Evolutionary conservation across 2,888 invertebrate species (phyloP), one percentile per base, ranked within the genome.

Genomic region (Penaeus monodon): DNA sequence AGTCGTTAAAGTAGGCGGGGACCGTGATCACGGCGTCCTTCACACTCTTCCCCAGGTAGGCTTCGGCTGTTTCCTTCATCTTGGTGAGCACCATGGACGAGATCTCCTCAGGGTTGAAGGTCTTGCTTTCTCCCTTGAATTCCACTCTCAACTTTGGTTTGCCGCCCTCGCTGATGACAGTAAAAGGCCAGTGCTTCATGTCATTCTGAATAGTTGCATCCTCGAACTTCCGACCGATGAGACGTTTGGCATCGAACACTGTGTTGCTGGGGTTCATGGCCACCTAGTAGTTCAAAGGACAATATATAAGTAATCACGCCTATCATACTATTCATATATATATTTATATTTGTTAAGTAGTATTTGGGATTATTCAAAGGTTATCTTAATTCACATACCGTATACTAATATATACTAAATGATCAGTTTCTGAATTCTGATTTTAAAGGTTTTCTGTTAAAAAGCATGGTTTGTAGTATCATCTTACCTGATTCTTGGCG

Each of bases 11-110:
- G 93, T 97, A 97, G 88, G 97, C 97, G 91, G 97, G 95, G 91
- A 97, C 97, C 88, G 97, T 97, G 91, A 97, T 95, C 29, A 97
- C 97, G 90, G 97, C 97, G 92, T 97, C 96, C 90, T 94, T 95
- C 89, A 97, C 96, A 70, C 95, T 94, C 92, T 95, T 95, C 90
- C 98, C 98, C 91, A 97, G 94, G 92, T 96, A 97, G 1, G 96
- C 96, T 93, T 97, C 97, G 77, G 97, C 97, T 82, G 96, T 96
- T 93, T 97, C 96, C 94, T 97, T 97, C 98, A 98, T 98, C 92
- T 97, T 98, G 57, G 95, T 95, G 89, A 98, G 94, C 80, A 94
- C 94, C 94, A 94, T 94, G 81, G 94, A 94, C 84, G 94, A 94
- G 85, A 94, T 93, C 92, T 94, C 94, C 91, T 94, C 94, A 2